Base-by-base conservation (phyloP, 2,888 invertebrate genomes). In the Drosophila affinis region DNA sequence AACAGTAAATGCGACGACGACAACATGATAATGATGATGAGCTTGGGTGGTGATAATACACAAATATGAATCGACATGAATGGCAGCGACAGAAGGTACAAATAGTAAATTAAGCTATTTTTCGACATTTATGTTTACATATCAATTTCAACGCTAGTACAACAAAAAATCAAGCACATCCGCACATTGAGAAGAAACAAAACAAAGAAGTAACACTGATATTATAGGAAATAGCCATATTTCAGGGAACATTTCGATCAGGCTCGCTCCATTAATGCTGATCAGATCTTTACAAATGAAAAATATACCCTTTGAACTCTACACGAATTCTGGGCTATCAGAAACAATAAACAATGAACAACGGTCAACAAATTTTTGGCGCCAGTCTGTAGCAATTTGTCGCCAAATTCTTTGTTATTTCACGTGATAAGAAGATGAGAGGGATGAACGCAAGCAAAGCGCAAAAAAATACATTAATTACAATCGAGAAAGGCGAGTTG, bases 341-440 rank as follows among this genome's bases (percentile, higher is more conserved):
- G n/a, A 39, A 39, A 39, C 14, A 39, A 7, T 14, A 39, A 46
- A 46, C 24, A 39, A 7, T 14, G 14, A 46, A 46, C 24, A 32
- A 18, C 45, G 17, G 53, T 73, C 63, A 72, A 54, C 54, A 73
- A 24, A 21, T 44, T 45, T 54, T 72, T 72, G 72, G 72, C 72
- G 72, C 72, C 72, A 72, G 74, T 32, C 74, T 39, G 45, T 48
- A 48, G 51, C 78, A 84, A 81, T 87, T 84, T 75, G 82, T 81
- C 85, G 85, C 81, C 72, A 87, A 84, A 74, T 70, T 44, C 32
- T 64, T 53, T 10, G 24, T 5, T 17, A 57, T 51, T 51, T 24
- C 29, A 47, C 59, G 53, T 76, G 82, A 84, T 87, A 87, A 82
- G 68, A 9, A 34, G 24, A 24, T 17, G 24, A 18, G 21, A 54